Base-by-base conservation (phyloP, 2,113 vertebrate genomes). In the Elaphurus davidianus region DNA sequence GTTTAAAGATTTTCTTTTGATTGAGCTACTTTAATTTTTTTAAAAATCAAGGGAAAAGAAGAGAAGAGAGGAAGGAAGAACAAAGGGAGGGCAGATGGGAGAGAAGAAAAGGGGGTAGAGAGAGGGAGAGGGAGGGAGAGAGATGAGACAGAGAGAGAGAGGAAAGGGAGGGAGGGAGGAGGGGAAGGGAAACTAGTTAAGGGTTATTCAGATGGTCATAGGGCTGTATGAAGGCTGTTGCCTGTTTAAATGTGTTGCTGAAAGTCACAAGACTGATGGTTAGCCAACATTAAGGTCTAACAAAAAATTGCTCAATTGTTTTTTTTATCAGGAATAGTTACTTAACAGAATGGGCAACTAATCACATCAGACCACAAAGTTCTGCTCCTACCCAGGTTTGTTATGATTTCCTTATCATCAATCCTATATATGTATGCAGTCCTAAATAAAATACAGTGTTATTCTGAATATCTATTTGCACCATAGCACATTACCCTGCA, bases 261-360 rank as follows among this genome's bases (percentile, higher is more conserved):
- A 96, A 96, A 27, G 64, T 92, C 45, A 79, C 43, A 71, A 84
- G 47, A 52, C 62, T 62, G 52, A 74, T 16, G 36, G 62, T 55
- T 60, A 87, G 47, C 62, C 89, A 97, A 79, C 17, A 43, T 8
- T 50, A 92, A 92, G 23, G 33, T 78, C 17, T 78, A 97, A 96
- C 2, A 90, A n/a, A 87, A 83, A 93, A 94, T 89, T 87, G 40
- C 71, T 83, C 85, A 96, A 86, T 54, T 94, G 7, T 57, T 78
- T 67, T 78, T 81, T 95, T 33, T 74, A 43, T 84, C n/a, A 74
- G 50, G 21, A 86, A 85, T 64, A 89, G 67, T 91, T 64, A 88
- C 23, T 90, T 91, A 74, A 95, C 55, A 94, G 52, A 83, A 78
- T 86, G 60, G 23, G 45, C 67, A 91, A 25, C 50, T 84, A 67